Percentiles rank a stretch among this genome's conserved stretches.
Evolutionary conservation across 1,140 invertebrate species (phyloP).

Genomic region (Holcopasites calliopsidis): DNA sequence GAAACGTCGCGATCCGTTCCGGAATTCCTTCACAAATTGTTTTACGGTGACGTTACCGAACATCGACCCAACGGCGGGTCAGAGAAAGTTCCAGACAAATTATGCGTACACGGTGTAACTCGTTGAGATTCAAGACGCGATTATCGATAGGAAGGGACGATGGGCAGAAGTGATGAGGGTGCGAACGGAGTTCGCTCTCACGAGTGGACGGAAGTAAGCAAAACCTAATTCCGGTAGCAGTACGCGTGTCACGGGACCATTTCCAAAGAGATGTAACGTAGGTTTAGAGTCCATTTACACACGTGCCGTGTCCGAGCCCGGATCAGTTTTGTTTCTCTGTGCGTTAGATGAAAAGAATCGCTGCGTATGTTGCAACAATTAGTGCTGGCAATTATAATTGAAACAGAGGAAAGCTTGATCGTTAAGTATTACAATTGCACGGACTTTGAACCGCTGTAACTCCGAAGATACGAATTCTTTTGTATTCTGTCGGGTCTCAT

Average conservation of each 20-base stretch:
- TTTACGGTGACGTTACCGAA: slow-evolving; percentile 4
- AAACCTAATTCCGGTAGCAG: slow-evolving; percentile 54
- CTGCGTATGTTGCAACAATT: too few species aligned
- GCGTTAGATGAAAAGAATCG: too few species aligned
- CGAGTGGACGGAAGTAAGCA: slow-evolving; percentile 34
- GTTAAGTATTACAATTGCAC: too few species aligned
- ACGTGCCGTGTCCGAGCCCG: too few species aligned
- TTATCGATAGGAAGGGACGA: slow-evolving; percentile 26
- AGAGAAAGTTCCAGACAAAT: slow-evolving; percentile 16
- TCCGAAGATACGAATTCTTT: too few species aligned
- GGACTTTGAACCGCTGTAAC: too few species aligned
- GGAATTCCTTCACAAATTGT: slow-evolving; percentile 41
- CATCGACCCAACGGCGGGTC: slow-evolving; percentile 1
- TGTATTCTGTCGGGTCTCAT: too few species aligned
- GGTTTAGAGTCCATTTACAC: too few species aligned
- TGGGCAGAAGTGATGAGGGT: slow-evolving; percentile 10
- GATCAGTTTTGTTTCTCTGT: too few species aligned
- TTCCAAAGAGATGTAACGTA: slow-evolving; percentile 41
- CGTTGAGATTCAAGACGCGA: slow-evolving; percentile 42
- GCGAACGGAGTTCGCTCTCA: slow-evolving; percentile 11
- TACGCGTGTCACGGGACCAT: slow-evolving; percentile 43
- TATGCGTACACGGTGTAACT: slow-evolving; percentile 41
- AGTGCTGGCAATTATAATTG: too few species aligned
- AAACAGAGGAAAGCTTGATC: too few species aligned
- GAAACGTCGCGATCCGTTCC: neutral